Evolutionary conservation across 1,140 invertebrate genomes (phyloP).

Genomic region (Mycetomoellerius zeteki): DNA sequence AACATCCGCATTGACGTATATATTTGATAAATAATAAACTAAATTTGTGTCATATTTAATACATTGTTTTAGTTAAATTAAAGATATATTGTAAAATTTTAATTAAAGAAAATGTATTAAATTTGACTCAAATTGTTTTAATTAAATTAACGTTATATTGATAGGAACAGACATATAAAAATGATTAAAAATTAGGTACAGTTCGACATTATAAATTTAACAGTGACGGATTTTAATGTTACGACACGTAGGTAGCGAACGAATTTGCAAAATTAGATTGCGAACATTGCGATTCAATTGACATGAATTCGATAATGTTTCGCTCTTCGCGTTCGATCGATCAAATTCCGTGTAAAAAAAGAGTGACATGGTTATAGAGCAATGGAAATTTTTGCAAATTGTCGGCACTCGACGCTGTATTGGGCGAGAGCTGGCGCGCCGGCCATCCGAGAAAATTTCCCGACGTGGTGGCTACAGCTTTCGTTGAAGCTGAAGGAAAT

Average conservation of each 20-base stretch:
- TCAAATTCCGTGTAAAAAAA: constrained; percentile 61
- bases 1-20: no score
- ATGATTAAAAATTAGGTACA: no score
- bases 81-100: no score
- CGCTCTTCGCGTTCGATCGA: constrained; percentile 54
- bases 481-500: constrained; percentile 53
- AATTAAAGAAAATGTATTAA: no score
- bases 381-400: constrained; percentile 74
- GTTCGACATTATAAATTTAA: no score
- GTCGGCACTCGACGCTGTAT: constrained; percentile 18
- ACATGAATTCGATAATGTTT: neutral
- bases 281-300: neutral
- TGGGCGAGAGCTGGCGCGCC: neutral
- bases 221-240: neutral
- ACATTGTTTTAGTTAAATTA: no score
- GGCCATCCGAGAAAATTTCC: constrained; percentile 52
- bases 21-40: no score
- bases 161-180: no score
- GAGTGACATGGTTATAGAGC: constrained; percentile 5
- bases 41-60: no score
- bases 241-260: neutral
- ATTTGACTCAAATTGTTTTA: no score
- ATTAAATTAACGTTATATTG: no score
- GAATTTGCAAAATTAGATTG: constrained; percentile 5
- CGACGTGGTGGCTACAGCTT: constrained; percentile 39